Base-by-base conservation (phyloP, 2,113 vertebrate species). In the Ageneiosus marmoratus region DNA sequence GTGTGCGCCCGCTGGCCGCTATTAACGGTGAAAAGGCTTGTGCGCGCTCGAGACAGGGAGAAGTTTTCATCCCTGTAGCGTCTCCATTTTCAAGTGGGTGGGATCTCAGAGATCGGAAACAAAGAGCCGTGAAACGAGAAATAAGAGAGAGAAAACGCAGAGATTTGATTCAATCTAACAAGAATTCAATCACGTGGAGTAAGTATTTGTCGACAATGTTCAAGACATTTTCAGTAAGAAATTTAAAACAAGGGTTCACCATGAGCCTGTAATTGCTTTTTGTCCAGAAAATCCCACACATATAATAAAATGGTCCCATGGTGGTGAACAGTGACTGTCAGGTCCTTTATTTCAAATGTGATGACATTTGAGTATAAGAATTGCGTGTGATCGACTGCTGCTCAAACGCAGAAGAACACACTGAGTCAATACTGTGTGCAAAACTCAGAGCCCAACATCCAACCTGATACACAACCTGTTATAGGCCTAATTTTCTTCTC, bases 41-140 rank as follows among this genome's bases (percentile, higher is more conserved):
- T 90, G 88, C 88, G 89, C 85, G 48, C 55, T 88, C 81, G 87
- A 74, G 74, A 80, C 63, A 67, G 48, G 79, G 80, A 77, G 81
- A 12, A 2, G 48, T 15, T 90, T 80, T 82, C 82, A 62, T 67
- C 78, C 63, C 53, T 70, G 75, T 29, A 37, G 58, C 83, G 86
- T 89, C 90, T 91, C 87, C 91, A 86, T 91, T 50, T 91, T 92
- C 91, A 92, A 93, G 92, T 92, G 93, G 94, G 94, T 91, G 94
- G 94, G 92, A 93, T 94, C 92, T 93, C 91, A 88, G 87, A 88
- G 89, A 93, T 93, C 90, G 92, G 92, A 92, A 92, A 94, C 91
- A 93, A 93, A 94, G 92, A 94, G 86, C 94, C 92, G 87, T 91
- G 89, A 92, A 92, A 93, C 89, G 86, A 76, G 76, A 74, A 88